Base-by-base conservation (phyloP, 2,113 vertebrate genomes). In the Gymnarchus niloticus region DNA sequence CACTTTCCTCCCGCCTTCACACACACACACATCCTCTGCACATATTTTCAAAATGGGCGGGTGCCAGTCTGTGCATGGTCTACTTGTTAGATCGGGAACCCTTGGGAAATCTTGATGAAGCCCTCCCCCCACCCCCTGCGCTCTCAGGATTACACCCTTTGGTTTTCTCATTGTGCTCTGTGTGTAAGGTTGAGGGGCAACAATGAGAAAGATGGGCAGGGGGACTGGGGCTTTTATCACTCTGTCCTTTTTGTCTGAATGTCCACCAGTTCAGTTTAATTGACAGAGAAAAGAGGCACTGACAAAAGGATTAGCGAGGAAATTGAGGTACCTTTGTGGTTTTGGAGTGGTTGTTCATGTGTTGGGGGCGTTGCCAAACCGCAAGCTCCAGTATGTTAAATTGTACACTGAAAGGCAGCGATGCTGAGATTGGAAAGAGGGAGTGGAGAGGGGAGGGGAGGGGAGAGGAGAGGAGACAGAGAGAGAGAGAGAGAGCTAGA, bases 391-490 rank as follows among this genome's bases (percentile, higher is more conserved):
- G 41, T 44, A 77, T 77, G 73, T 37, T 77, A 77, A 77, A 77
- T 77, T 41, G 33, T 19, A 46, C 19, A 41, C 5, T 44, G 33
- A 77, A 33, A 37, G 28, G 12, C 25, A 57, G 14, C 28, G 33
- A 23, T 77, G 73, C 73, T 77, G 73, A 77, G 73, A 77, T 33
- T 77, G 73, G 84, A 81, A 83, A 80, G 83, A 76, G 25, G 56
- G 81, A 21, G 84, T 69, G 56, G 52, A 48, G 19, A 86, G 84
- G 17, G 25, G 5, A 52, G 89, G 56, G 9, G 44, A 56, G 19
- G 2, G 14, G 46, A 48, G 56, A 33, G 83, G 69, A 48, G n/a
- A 3, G 56, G 49, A n/a, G 69, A 56, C 69, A 25, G 46, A 61
- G 44, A 51, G 57, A 9, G 51, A 52, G 51, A 52, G 51, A 52